phyloP scores from a whole-genome alignment of 1,140 invertebrate genomes.

The Metaphire vulgaris region DNA sequence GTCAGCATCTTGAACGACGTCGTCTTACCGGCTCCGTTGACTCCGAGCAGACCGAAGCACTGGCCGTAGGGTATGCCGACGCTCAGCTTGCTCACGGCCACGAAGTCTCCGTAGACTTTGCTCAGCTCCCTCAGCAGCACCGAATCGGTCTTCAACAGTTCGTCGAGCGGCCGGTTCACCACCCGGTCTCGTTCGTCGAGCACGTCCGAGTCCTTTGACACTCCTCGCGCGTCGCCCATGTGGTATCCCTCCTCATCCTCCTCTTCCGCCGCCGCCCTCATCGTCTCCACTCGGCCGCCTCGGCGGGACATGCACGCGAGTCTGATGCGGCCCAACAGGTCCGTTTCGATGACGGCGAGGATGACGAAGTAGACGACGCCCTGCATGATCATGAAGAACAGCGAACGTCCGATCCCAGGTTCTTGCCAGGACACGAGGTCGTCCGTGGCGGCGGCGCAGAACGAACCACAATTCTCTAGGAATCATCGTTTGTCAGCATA shows the following conservation, averaged over 20 bases:
- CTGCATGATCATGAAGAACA: conserved; percentile 55
- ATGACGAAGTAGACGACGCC: conserved; percentile 55
- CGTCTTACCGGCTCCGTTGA: conserved; percentile 80
- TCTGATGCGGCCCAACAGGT: conserved; percentile 15
- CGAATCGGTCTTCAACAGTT: conserved; percentile 33
- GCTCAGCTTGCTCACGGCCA: conserved; percentile 67
- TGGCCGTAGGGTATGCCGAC: conserved; percentile 62
- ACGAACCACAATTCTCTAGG: not conserved
- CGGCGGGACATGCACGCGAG: not conserved
- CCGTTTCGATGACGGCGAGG: conserved; percentile 55
- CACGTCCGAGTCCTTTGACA: not conserved
- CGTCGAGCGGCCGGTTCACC: not conserved
- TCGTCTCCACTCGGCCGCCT: not conserved
- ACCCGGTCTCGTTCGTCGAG: conserved; percentile 4
- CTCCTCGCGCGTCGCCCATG: not conserved
- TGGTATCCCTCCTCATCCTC: not conserved
- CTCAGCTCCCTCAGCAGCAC: conserved; percentile 47
- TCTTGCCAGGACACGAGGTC: conserved; percentile 8
- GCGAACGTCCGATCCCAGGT: conserved; percentile 56
- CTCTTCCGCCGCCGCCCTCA: not conserved
- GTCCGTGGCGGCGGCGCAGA: not conserved
- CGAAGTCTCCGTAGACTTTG: conserved; percentile 60
- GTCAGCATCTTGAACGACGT: conserved; percentile 78
- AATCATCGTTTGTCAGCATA: no score
- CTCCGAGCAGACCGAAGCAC: conserved; percentile 83